phyloP scores from a whole-genome alignment of 2,113 vertebrate species.

The Clarias gariepinus region DNA sequence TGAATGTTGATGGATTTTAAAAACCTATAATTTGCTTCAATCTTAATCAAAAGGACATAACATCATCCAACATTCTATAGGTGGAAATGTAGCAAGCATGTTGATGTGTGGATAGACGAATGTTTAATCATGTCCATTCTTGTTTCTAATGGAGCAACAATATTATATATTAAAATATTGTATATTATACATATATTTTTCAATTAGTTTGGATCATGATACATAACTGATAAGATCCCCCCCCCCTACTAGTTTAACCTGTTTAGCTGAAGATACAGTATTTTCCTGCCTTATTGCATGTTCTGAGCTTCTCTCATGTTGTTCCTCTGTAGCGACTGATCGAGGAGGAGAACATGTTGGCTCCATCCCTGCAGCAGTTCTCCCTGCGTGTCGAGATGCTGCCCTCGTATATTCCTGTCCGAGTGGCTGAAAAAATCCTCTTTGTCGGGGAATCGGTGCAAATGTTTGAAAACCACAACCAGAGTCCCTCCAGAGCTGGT shows the following conservation, averaged over 20 bases:
- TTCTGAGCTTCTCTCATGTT: not conserved
- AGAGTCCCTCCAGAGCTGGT: constrained; percentile 90
- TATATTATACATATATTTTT: too few species aligned
- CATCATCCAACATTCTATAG: not conserved
- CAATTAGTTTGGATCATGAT: too few species aligned
- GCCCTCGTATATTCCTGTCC: constrained; percentile 92
- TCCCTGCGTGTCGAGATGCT: constrained; percentile 93
- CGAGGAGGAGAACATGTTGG: constrained; percentile 98
- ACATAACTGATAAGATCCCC: too few species aligned
- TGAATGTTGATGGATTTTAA: not conserved
- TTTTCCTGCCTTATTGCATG: not conserved
- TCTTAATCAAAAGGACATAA: not conserved
- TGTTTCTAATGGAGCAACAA: not conserved
- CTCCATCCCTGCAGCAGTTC: constrained; percentile 95
- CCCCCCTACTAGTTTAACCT: too few species aligned
- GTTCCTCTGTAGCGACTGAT: constrained; percentile 81
- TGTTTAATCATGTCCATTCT: not conserved
- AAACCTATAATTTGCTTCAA: not conserved
- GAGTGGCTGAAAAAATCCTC: constrained; percentile 97
- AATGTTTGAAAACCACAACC: constrained; percentile 98
- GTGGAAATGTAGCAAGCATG: not conserved
- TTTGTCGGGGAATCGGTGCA: constrained; percentile 98
- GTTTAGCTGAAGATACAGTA: not conserved
- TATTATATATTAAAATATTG: too few species aligned
- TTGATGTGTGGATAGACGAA: not conserved